Evolutionary conservation across 2,888 invertebrate species (phyloP).

Genomic region (Stegophylla sp.): DNA sequence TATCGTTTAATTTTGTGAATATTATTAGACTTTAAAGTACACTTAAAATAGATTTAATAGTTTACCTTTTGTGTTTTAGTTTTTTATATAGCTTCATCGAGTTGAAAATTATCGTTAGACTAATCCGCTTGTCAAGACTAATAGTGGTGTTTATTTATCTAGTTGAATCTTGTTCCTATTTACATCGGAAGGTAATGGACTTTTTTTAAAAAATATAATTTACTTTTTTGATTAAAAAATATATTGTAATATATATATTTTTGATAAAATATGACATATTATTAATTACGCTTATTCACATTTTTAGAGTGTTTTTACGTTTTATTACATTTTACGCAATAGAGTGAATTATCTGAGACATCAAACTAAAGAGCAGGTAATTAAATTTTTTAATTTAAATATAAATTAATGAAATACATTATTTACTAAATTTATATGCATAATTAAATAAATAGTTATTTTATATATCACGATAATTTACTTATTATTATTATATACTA

Average conservation of each 20-base stretch:
- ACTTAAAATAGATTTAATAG: neutral
- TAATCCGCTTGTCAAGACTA: constrained; percentile 32
- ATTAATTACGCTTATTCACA: constrained; percentile 6
- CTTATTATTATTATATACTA: too few species aligned
- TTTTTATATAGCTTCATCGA: constrained; percentile 2
- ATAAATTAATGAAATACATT: too few species aligned
- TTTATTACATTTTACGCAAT: constrained; percentile 33
- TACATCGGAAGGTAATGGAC: constrained; percentile 33
- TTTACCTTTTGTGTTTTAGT: constrained; percentile 5
- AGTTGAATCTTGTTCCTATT: constrained; percentile 32
- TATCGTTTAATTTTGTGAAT: too few species aligned
- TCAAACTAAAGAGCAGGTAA: constrained; percentile 51
- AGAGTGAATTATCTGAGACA: constrained; percentile 33
- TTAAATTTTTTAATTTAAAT: neutral
- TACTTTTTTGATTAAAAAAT: neutral
- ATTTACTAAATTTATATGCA: too few species aligned
- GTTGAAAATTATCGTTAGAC: neutral
- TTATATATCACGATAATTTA: too few species aligned
- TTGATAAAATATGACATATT: too few species aligned
- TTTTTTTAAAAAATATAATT: neutral
- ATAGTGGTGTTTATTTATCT: constrained; percentile 18
- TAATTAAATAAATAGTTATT: too few species aligned
- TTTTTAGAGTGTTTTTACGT: constrained; percentile 47
- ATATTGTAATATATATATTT: neutral
- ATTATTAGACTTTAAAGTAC: too few species aligned